Evolutionary conservation across 2,797 vertebrate genomes (phyloP), one percentile per base, ranked within the genome.

Genomic region (Rhinophrynus dorsalis): DNA sequence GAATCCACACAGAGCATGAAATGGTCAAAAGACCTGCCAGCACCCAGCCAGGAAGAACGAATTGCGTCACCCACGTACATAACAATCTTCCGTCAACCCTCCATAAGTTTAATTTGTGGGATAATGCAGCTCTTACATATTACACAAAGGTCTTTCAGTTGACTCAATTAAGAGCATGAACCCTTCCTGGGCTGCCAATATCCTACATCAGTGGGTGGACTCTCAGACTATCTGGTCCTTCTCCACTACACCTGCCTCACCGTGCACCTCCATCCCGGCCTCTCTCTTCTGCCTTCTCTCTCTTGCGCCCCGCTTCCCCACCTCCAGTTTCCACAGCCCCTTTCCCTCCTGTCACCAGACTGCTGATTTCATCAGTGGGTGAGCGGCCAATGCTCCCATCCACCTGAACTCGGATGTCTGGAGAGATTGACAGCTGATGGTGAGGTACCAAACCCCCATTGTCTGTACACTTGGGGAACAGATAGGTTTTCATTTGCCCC

Each of bases 401-500:
- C 79, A 99, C 95, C 86, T 99, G 97, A 12, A 90, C 94, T 17
- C 96, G 90, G 84, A 98, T 98, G 85, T 98, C 96, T 0, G 96
- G 96, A 18, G 97, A 98, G 68, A 98, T 96, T 0, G 94, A 97
- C 63, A 98, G 89, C 79, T 95, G 95, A 84, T 98, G 97, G 77
- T 97, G 95, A 0, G 96, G 96, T 73, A 97, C 92, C 0, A 92
- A 84, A 10, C 70, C 70, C 4, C 94, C 94, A 0, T 86, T 95
- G 86, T 96, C 94, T 38, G 79, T 89, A 84, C 95, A 94, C 80
- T 92, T 95, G 13, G 96, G 96, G 82, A 90, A 99, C 2, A 99
- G 91, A 84, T 95, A 99, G 84, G 97, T 99, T 92, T 98, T 97
- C 97, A 99, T 99, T 84, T 99, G 95, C 64, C 97, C 97, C 68